phyloP scores from a whole-genome alignment of 2,888 invertebrate genomes.

The Platynereis dumerilii region DNA sequence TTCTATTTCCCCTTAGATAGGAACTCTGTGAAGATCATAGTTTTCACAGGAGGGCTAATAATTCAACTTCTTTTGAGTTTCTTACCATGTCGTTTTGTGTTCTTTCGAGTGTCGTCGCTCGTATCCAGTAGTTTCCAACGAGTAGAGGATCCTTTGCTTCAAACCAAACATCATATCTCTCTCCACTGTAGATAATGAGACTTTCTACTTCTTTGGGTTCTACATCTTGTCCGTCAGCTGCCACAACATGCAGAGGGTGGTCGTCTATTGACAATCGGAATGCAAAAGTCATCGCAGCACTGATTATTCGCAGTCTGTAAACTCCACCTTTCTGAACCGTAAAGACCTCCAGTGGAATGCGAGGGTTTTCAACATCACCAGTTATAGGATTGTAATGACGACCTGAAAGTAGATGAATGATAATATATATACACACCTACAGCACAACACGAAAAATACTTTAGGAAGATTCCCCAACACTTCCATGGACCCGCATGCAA shows the following conservation, averaged over 20 bases:
- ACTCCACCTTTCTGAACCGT: conserved; percentile 41
- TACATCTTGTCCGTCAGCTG: conserved; percentile 48
- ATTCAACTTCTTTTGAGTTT: too few relatives aligned
- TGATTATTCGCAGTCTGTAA: conserved; percentile 52
- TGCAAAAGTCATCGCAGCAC: conserved; percentile 41
- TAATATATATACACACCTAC: too few relatives aligned
- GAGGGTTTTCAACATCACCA: conserved; percentile 1
- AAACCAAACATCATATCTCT: conserved; percentile 46
- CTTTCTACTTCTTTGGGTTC: conserved; percentile 41
- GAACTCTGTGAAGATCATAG: too few relatives aligned
- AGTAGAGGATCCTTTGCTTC: conserved; percentile 27
- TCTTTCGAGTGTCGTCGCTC: conserved; percentile 3
- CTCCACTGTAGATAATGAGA: conserved; percentile 45
- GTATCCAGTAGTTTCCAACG: conserved; percentile 19
- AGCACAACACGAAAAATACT: too few relatives aligned
- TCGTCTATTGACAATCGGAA: conserved; percentile 51
- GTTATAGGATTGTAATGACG: neutral
- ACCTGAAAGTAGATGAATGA: too few relatives aligned
- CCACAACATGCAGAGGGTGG: conserved; percentile 48
- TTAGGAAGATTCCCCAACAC: too few relatives aligned
- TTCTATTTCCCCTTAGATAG: too few relatives aligned
- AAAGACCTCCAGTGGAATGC: conserved; percentile 48
- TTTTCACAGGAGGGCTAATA: too few relatives aligned
- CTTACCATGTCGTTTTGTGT: conserved; percentile 5
- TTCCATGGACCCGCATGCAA: too few relatives aligned